Percentiles rank a stretch among this genome's conserved stretches.
Conservation (phyloP, 2,888 invertebrate genomes). For the Lypha dubia region DNA sequence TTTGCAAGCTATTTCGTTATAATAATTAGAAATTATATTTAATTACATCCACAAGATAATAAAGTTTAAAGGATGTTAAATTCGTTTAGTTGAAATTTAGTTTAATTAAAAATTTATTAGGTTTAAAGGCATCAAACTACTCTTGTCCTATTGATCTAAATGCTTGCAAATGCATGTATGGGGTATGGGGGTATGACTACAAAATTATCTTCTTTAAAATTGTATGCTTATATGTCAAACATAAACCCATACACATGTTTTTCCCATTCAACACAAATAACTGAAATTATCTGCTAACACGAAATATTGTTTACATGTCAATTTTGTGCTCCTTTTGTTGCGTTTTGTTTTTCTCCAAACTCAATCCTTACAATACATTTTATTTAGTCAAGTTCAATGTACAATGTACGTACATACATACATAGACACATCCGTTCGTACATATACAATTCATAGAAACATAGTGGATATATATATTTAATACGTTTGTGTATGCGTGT, state of each 20-base stretch:
- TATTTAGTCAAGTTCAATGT: conserved; percentile 69
- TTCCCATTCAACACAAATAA: neutral
- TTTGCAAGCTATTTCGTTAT: too few relatives aligned
- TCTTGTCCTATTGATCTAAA: too few relatives aligned
- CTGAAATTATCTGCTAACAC: conserved; percentile 57
- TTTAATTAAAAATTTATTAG: too few relatives aligned
- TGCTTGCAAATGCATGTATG: too few relatives aligned
- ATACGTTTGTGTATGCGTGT: neutral
- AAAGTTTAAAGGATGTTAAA: too few relatives aligned
- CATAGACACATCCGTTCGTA: neutral
- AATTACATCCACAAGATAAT: too few relatives aligned
- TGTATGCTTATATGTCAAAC: neutral
- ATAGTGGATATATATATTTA: neutral
- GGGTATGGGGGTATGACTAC: too few relatives aligned
- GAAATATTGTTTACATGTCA: conserved; percentile 61
- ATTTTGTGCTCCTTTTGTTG: conserved; percentile 28
- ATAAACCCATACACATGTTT: neutral
- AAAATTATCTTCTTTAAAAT: neutral
- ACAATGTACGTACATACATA: conserved; percentile 47
- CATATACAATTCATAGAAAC: conserved; percentile 5
- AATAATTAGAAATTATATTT: too few relatives aligned
- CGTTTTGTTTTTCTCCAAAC: conserved; percentile 40
- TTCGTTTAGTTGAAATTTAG: too few relatives aligned
- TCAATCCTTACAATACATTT: conserved; percentile 39
- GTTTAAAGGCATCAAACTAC: too few relatives aligned